Base-by-base conservation (phyloP, 2,113 vertebrate genomes). In the Myotis brandtii region DNA sequence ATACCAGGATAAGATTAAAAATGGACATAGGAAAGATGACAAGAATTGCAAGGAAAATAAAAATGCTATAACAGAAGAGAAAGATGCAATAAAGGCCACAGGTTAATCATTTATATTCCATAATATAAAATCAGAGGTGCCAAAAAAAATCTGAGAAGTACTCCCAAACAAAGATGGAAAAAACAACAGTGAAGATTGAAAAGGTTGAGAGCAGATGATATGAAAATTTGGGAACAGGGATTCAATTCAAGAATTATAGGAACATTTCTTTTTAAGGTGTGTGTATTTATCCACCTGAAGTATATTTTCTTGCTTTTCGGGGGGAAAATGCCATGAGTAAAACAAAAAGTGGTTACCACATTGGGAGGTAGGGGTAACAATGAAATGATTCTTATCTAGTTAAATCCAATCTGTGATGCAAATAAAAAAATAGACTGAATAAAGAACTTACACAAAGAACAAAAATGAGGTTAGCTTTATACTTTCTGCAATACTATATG, bases 231-330 rank as follows among this genome's bases (percentile, higher is more conserved):
- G 86, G 27, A 80, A 80, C 4, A 87, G 1, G 10, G 40, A 80
- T 70, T 91, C 32, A 95, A 64, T 62, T 27, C 30, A 93, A 76
- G 48, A 92, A 91, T 50, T 76, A 76, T 0, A 96, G 37, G n/a
- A 77, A 83, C 16, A 94, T 40, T 9, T 81, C 16, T 73, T 72
- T 70, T 72, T 70, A 50, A 73, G 77, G 20, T n/a, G 40, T 37
- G 0, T 0, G 6, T n/a, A 46, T 25, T 20, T 32, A 5, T 3
- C 5, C 11, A 14, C 9, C n/a, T 23, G 13, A 77, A 50, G 25
- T 37, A 16, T 21, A 54, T 72, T 64, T 84, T 75, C 75, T 52
- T 85, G 25, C n/a, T 93, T 54, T 27, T 4, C 5, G 6, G 3
- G 4, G 4, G 7, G 2, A 16, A 20, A 89, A 92, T 5, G 20